Conservation (phyloP, 1,140 invertebrate genomes). For the Antheraea pernyi region DNA sequence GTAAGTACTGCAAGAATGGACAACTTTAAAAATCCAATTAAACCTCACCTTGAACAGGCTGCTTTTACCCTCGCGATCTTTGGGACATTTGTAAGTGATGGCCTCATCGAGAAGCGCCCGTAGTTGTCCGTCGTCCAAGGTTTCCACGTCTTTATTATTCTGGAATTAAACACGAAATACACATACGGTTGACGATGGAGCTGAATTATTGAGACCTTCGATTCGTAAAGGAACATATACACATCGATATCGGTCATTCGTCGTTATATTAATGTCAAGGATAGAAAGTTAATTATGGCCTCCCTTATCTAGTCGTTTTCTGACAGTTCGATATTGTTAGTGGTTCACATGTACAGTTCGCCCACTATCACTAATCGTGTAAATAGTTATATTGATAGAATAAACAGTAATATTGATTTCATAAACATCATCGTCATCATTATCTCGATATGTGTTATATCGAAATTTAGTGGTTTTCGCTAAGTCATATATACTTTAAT, state of each 20-base stretch:
- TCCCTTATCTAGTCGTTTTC: conserved; percentile 11
- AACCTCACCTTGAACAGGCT: conserved; percentile 85
- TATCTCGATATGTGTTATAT: neutral
- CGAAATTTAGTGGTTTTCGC: no score
- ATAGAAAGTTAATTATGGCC: conserved; percentile 25
- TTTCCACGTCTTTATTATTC: conserved; percentile 82
- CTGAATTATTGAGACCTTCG: neutral
- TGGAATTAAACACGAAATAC: conserved; percentile 46
- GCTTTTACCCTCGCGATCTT: conserved; percentile 88
- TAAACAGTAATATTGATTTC: no score
- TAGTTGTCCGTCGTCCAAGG: conserved; percentile 84
- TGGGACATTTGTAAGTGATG: conserved; percentile 87
- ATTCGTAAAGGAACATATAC: neutral
- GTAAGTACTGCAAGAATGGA: neutral
- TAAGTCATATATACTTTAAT: neutral
- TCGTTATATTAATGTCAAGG: conserved; percentile 32
- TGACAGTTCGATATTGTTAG: conserved; percentile 1
- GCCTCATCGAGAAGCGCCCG: conserved; percentile 87
- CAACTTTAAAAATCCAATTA: neutral
- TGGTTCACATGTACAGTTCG: neutral
- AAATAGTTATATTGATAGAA: neutral
- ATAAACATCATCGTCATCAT: neutral
- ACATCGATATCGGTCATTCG: conserved; percentile 8
- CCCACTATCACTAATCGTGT: neutral
- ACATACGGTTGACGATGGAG: neutral